Evolutionary conservation across 2,113 vertebrate genomes (phyloP).

Genomic region (Dicaeum eximium): DNA sequence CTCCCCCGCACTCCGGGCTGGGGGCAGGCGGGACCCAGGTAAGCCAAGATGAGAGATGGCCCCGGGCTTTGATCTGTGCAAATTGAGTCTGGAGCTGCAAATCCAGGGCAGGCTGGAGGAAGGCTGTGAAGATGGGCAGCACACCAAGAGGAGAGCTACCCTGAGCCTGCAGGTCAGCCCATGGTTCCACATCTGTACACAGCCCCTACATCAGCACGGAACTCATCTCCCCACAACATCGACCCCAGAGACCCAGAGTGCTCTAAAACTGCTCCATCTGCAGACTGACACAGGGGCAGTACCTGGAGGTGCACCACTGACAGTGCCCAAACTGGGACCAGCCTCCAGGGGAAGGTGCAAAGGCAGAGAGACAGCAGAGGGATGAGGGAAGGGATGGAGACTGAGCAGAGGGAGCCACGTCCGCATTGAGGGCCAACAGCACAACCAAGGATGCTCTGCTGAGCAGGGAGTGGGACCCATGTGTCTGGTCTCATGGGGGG

Average conservation of each 20-base stretch:
- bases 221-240: background rate
- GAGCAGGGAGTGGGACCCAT: background rate
- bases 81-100: background rate
- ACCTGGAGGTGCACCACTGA: background rate
- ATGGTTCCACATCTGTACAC: rapidly evolving
- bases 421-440: rapidly evolving
- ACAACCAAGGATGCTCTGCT: rapidly evolving
- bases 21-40: background rate
- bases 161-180: background rate
- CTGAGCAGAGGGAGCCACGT: background rate
- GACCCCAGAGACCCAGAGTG: background rate
- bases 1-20: rapidly evolving
- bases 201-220: background rate
- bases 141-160: background rate
- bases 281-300: rapidly evolving
- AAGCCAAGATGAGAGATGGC: background rate
- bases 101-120: background rate
- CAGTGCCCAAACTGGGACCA: background rate
- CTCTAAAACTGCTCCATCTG: background rate
- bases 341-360: background rate
- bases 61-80: background rate
- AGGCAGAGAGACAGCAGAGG: background rate
- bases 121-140: background rate
- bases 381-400: background rate
- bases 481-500: rapidly evolving